These are phyloP conservation scores for Anguilla pacifica DNA, from an alignment of 2,797 vertebrate species.

Conservation along the genomic window DNA sequence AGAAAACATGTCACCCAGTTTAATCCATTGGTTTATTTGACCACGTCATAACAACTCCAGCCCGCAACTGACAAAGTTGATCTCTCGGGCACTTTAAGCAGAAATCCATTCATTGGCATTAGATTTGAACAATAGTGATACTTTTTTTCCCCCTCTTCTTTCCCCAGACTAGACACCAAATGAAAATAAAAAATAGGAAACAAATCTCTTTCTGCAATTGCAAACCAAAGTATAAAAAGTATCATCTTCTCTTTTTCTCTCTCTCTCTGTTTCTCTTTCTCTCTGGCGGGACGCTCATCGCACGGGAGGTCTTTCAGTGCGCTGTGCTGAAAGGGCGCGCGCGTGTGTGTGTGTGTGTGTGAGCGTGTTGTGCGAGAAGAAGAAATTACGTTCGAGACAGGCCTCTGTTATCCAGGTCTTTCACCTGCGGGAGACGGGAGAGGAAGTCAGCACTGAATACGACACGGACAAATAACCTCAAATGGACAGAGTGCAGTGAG, in stretches of 20 bases:
- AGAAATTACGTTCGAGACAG: conserved; percentile 89
- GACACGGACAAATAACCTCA: not conserved
- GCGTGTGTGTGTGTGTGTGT: not conserved
- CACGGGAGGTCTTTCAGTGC: conserved; percentile 84
- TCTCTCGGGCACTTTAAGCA: conserved; percentile 67
- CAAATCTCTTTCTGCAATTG: conserved; percentile 73
- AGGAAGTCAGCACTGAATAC: not conserved
- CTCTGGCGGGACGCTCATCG: conserved; percentile 65
- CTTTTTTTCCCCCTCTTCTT: conserved; percentile 37
- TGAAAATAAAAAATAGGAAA: conserved; percentile 51
- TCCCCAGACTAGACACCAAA: conserved; percentile 61
- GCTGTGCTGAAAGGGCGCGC: conserved; percentile 59
- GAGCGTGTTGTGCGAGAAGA: conserved; percentile 20
- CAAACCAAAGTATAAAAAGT: conserved; percentile 79
- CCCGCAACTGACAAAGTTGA: conserved; percentile 71
- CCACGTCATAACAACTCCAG: conserved; percentile 73
- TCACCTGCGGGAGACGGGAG: conserved; percentile 75
- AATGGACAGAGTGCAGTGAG: not conserved
- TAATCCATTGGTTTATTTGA: conserved; percentile 72
- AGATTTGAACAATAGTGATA: conserved; percentile 63
- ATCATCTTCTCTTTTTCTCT: conserved; percentile 38
- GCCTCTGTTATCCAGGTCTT: conserved; percentile 96
- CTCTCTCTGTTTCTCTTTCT: conserved; percentile 47
- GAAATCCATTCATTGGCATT: conserved; percentile 62
- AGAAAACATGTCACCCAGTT: conserved; percentile 40